phyloP scores from a whole-genome alignment of 2,888 invertebrate species.

The Aleiodes alternator region DNA sequence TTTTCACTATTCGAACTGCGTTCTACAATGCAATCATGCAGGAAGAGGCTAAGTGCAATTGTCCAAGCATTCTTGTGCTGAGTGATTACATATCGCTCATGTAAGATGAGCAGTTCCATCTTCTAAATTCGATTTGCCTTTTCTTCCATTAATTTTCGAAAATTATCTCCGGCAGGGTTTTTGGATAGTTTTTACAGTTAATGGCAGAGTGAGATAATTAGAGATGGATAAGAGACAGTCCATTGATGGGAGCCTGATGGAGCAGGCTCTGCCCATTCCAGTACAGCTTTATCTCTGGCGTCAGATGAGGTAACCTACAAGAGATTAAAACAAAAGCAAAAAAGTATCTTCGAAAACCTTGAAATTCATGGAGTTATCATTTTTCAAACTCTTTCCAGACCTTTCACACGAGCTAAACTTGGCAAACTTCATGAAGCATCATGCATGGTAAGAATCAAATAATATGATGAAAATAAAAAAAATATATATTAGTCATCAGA shows the following conservation, averaged over 20 bases:
- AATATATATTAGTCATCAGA: no score
- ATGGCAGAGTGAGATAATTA: constrained; percentile 1
- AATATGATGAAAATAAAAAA: background rate
- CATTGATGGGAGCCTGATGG: constrained; percentile 81
- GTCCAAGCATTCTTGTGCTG: background rate
- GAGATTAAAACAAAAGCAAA: background rate
- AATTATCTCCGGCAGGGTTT: background rate
- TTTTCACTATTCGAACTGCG: constrained; percentile 14
- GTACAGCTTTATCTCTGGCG: constrained; percentile 98
- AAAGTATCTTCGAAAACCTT: background rate
- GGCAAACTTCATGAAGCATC: constrained; percentile 98
- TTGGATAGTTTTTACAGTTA: constrained; percentile 17
- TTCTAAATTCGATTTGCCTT: no score
- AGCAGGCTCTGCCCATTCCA: constrained; percentile 92
- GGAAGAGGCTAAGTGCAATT: constrained; percentile 33
- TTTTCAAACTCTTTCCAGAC: constrained; percentile 79
- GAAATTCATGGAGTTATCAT: background rate
- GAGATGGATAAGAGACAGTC: constrained; percentile 69
- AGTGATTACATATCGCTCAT: background rate
- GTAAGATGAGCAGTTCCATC: background rate
- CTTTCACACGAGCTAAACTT: constrained; percentile 95
- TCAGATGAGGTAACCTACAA: constrained; percentile 83
- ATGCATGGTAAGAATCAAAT: constrained; percentile 88
- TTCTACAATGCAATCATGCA: constrained; percentile 48
- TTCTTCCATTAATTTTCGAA: no score